Conservation (phyloP, 2,797 vertebrate genomes). For the Synaphobranchus kaupii region DNA sequence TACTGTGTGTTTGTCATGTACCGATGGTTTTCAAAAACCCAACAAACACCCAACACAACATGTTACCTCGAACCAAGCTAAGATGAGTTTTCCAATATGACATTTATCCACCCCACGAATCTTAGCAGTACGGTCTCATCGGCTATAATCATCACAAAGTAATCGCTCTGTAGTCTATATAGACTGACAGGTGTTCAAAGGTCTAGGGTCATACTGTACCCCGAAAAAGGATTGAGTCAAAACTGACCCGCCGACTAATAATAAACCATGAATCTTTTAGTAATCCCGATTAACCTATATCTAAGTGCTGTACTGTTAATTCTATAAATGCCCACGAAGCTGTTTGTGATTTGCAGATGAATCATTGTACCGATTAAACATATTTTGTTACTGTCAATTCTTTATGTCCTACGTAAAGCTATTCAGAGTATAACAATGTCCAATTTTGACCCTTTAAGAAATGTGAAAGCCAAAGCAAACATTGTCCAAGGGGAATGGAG, state of each 20-base stretch:
- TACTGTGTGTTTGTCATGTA: neutral
- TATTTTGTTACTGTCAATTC: neutral
- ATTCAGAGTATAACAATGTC: neutral
- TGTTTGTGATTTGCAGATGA: neutral
- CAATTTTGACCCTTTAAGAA: neutral
- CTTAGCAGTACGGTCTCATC: neutral
- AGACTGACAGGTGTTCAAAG: slow-evolving; percentile 51
- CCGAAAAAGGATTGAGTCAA: slow-evolving; percentile 52
- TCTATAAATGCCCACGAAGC: neutral
- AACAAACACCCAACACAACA: neutral
- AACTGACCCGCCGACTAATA: slow-evolving; percentile 57
- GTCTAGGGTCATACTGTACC: slow-evolving; percentile 50
- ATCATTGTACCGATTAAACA: neutral
- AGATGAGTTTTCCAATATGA: slow-evolving; percentile 9
- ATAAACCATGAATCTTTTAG: slow-evolving; percentile 53
- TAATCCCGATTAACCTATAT: neutral
- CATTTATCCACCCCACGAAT: neutral
- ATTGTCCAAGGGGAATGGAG: neutral
- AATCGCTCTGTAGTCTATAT: slow-evolving; percentile 29
- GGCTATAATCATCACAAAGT: slow-evolving; percentile 31
- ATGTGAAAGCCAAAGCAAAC: slow-evolving; percentile 1
- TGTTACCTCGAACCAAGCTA: neutral
- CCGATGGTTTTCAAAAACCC: neutral
- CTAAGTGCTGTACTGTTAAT: neutral
- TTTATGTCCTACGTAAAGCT: neutral